These are phyloP conservation scores for Pandion haliaetus DNA, from an alignment of 2,113 vertebrate species.

Conservation along the genomic window DNA sequence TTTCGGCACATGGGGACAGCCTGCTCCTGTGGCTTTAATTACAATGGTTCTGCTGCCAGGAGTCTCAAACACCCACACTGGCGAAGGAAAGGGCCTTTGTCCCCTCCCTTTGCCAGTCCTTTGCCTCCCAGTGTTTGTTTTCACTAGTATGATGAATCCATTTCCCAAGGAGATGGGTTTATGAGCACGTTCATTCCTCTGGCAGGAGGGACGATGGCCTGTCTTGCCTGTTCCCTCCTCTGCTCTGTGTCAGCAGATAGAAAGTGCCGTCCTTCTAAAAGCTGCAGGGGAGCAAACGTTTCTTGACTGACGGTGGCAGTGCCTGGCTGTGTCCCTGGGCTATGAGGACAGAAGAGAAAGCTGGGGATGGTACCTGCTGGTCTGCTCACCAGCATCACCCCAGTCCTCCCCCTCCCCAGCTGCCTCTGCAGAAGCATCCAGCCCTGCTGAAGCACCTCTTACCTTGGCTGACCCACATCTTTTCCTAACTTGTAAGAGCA, in stretches of 20 bases:
- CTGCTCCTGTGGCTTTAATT: not conserved
- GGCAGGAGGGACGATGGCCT: not conserved
- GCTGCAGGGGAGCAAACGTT: not conserved
- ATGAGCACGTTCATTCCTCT: not conserved
- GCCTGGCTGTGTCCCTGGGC: not conserved
- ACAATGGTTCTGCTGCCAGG: not conserved
- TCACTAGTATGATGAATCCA: not conserved
- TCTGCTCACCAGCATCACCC: not conserved
- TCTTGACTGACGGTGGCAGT: accelerated
- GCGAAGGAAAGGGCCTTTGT: not conserved
- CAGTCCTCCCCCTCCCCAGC: not conserved
- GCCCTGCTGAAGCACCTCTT: not conserved
- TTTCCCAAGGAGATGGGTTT: not conserved
- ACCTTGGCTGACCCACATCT: not conserved
- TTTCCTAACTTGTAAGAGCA: not conserved
- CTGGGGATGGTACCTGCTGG: not conserved
- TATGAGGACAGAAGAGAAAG: not conserved
- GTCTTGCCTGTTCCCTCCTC: not conserved
- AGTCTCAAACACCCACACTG: not conserved
- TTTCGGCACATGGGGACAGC: not conserved
- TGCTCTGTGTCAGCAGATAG: not conserved
- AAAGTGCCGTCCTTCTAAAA: not conserved
- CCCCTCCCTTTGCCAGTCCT: not conserved
- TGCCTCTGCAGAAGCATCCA: not conserved
- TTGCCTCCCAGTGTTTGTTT: not conserved